Base-by-base conservation (phyloP, 2,113 vertebrate genomes). In the Origma solitaria region DNA sequence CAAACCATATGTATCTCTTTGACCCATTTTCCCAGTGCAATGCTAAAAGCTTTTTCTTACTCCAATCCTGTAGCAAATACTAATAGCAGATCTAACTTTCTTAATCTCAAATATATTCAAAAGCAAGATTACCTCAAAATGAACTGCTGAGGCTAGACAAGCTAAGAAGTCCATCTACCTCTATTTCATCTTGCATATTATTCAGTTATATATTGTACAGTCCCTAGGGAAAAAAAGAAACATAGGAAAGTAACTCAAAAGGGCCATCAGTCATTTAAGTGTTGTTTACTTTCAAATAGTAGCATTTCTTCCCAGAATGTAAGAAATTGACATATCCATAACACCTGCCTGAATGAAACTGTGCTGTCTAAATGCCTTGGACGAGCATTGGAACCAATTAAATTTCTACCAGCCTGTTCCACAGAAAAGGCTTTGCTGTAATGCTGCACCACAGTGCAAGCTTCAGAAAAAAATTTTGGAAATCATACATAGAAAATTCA, bases 341-440 rank as follows among this genome's bases (percentile, higher is more conserved):
- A 76, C 11, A 80, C 19, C 3, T 13, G 86, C 57, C 50, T 65
- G 38, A 0, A 5, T 40, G 62, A 89, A 92, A 79, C 58, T 33
- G n/a, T 4, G 12, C 58, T n/a, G 44, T 35, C 31, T 62, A 88
- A 88, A 70, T 5, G 23, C 19, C 71, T 49, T 35, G 51, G 47
- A 54, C 47, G 38, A 86, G 58, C 45, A 72, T 10, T 42, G 57
- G n/a, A 51, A 47, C 35, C 30, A 66, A 66, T n/a, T 70, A 38
- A 88, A 90, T 69, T 81, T 81, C 64, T 57, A 92, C 47, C 38
- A 69, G 37, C 38, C 51, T 62, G 54, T 17, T 84, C 60, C 90
- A 88, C 61, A 40, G 71, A 95, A 97, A 95, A 94, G 65, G 75
- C 49, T 97, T 97, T 97, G 97, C 86, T 97, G 28, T 62, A 50